Conservation (phyloP, 2,113 vertebrate species). For the Miniopterus natalensis region DNA sequence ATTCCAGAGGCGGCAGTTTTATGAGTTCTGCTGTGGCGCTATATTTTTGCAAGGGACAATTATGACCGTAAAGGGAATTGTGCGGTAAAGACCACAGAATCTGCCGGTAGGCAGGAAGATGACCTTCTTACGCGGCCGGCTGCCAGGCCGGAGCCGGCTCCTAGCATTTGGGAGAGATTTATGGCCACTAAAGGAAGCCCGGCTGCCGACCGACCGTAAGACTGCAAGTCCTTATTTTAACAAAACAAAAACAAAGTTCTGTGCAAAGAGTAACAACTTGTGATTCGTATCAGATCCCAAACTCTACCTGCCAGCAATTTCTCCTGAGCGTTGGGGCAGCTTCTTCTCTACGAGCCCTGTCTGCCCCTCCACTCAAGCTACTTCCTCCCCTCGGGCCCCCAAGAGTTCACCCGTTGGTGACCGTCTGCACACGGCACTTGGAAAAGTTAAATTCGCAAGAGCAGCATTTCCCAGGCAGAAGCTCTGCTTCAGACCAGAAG, state of each 20-base stretch:
- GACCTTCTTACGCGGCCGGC: slow-evolving; percentile 76
- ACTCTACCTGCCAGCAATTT: background rate
- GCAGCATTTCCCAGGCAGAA: slow-evolving; percentile 31
- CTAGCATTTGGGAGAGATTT: slow-evolving; percentile 78
- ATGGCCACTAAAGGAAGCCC: slow-evolving; percentile 45
- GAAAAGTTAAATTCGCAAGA: slow-evolving; percentile 25
- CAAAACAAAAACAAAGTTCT: background rate
- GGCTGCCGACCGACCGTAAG: slow-evolving; percentile 16
- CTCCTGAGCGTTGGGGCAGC: background rate
- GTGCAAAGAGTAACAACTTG: slow-evolving; percentile 22
- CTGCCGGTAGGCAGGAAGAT: slow-evolving; percentile 78
- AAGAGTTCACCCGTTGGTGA: background rate
- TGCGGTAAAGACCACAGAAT: slow-evolving; percentile 73
- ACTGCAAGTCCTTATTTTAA: slow-evolving; percentile 54
- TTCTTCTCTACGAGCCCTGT: background rate
- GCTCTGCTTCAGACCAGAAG: background rate
- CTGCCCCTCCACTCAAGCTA: background rate
- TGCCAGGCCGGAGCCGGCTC: slow-evolving; percentile 66
- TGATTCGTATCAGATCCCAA: background rate
- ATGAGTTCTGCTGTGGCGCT: slow-evolving; percentile 74
- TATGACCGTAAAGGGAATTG: slow-evolving; percentile 81
- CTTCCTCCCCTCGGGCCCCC: background rate
- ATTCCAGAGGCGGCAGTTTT: slow-evolving; percentile 79
- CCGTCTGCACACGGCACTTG: background rate
- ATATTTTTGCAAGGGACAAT: slow-evolving; percentile 81